Conservation (phyloP, 92 coral and sea anemone genomes). For the Zoanthus gigantus region DNA sequence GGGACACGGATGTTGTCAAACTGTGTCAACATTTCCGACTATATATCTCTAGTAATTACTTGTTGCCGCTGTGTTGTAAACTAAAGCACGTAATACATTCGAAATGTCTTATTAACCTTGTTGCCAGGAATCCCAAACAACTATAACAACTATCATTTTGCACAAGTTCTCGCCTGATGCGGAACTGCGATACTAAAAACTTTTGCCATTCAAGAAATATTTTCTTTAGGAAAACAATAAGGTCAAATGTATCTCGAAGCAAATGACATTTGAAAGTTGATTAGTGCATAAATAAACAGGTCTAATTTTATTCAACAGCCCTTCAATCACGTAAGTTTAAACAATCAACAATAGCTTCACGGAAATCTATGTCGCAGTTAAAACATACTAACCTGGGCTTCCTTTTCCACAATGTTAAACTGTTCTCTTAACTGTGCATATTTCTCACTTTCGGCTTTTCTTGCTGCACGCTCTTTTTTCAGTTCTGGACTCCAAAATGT, state of each 20-base stretch:
- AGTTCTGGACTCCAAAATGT: conserved; percentile 99
- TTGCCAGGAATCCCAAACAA: conserved; percentile 8
- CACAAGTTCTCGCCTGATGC: not conserved
- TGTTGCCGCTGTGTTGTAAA: no score
- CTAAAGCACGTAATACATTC: no score
- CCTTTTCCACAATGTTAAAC: conserved; percentile 84
- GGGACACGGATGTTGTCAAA: not conserved
- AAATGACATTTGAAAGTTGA: conserved; percentile 26
- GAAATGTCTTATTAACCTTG: not conserved
- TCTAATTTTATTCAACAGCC: not conserved
- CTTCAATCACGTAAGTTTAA: not conserved
- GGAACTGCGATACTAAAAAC: not conserved
- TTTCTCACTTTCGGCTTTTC: conserved; percentile 88
- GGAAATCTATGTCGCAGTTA: not conserved
- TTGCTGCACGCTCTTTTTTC: conserved; percentile 97
- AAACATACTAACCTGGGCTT: conserved; percentile 82
- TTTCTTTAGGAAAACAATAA: conserved; percentile 16
- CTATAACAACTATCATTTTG: not conserved
- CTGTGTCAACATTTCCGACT: not conserved
- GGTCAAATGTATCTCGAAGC: conserved; percentile 42
- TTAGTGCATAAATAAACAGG: conserved; percentile 21
- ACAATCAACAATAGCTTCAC: not conserved
- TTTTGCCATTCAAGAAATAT: not conserved
- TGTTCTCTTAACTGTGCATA: conserved; percentile 84
- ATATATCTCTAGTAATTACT: no score